A percentile compares a stretch with the other conserved stretches of the same genome.
Evolutionary conservation across 2,888 invertebrate species (phyloP).

Genomic region (Platycheirus rosarum): DNA sequence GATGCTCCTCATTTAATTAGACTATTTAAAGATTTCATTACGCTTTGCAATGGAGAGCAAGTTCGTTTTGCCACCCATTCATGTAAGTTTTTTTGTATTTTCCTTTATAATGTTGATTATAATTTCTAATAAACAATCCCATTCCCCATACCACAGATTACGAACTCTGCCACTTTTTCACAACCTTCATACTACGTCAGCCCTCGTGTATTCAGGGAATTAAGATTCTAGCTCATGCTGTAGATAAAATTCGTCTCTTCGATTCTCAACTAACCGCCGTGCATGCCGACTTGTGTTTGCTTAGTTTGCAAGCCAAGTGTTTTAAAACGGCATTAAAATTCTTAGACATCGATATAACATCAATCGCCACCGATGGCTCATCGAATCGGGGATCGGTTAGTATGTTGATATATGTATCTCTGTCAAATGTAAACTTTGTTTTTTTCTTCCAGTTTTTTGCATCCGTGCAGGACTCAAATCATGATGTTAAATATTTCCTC

Average conservation of each 20-base stretch:
- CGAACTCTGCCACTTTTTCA: conserved; percentile 93
- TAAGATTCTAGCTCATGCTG: conserved; percentile 90
- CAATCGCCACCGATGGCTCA: conserved; percentile 87
- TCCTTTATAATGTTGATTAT: neutral
- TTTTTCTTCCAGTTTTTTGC: conserved; percentile 57
- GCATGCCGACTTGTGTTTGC: conserved; percentile 95
- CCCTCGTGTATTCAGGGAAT: conserved; percentile 92
- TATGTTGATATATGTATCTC: too few species aligned
- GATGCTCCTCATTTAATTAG: conserved; percentile 84
- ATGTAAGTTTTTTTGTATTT: conserved; percentile 87
- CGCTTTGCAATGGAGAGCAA: conserved; percentile 94
- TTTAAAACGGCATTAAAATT: conserved; percentile 95
- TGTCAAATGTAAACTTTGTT: too few species aligned
- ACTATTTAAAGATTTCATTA: conserved; percentile 93
- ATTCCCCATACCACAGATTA: conserved; percentile 86
- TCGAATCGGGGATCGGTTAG: conserved; percentile 61
- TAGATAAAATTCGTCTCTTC: conserved; percentile 92
- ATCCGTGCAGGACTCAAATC: conserved; percentile 86
- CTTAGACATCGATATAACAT: conserved; percentile 94
- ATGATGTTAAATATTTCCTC: conserved; percentile 88
- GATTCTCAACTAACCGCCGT: conserved; percentile 96
- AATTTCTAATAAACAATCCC: neutral
- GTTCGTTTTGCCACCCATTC: conserved; percentile 92
- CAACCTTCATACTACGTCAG: conserved; percentile 89
- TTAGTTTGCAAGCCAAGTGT: conserved; percentile 95